Evolutionary conservation across 2,113 vertebrate species (phyloP).

Genomic region (Gnathonemus echidnorhynchus): DNA sequence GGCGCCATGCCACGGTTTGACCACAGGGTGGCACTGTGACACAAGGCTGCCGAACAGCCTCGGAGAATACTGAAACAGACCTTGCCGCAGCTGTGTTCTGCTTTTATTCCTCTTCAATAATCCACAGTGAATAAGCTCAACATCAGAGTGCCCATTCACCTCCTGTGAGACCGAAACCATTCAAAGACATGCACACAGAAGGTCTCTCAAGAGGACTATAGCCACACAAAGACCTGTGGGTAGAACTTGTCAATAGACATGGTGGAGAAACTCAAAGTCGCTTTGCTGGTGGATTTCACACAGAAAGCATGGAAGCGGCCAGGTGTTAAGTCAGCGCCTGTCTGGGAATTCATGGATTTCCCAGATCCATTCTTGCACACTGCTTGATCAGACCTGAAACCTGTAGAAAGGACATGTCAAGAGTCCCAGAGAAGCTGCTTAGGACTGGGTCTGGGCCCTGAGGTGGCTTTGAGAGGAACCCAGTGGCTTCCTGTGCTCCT

Average conservation of each 20-base stretch:
- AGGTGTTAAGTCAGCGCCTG: neutral
- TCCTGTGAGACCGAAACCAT: neutral
- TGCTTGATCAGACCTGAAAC: neutral
- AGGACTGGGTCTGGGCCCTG: neutral
- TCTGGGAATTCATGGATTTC: neutral
- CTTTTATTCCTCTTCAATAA: slow-evolving; percentile 17
- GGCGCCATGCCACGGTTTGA: neutral
- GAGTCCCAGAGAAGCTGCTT: neutral
- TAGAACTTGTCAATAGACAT: neutral
- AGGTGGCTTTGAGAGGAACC: neutral
- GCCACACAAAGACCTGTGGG: neutral
- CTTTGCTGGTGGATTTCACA: neutral
- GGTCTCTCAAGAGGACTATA: neutral
- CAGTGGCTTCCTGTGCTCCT: neutral
- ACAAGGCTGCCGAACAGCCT: slow-evolving; percentile 3
- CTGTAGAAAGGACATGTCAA: neutral
- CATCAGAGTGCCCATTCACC: neutral
- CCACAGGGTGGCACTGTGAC: slow-evolving; percentile 54
- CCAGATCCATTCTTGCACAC: neutral
- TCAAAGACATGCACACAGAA: slow-evolving; percentile 2
- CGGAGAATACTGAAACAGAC: neutral
- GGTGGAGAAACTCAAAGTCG: neutral
- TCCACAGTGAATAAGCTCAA: neutral
- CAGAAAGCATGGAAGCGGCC: neutral
- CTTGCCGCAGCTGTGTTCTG: neutral